phyloP scores from a whole-genome alignment of 2,113 vertebrate species.

The Rhizomys pruinosus region DNA sequence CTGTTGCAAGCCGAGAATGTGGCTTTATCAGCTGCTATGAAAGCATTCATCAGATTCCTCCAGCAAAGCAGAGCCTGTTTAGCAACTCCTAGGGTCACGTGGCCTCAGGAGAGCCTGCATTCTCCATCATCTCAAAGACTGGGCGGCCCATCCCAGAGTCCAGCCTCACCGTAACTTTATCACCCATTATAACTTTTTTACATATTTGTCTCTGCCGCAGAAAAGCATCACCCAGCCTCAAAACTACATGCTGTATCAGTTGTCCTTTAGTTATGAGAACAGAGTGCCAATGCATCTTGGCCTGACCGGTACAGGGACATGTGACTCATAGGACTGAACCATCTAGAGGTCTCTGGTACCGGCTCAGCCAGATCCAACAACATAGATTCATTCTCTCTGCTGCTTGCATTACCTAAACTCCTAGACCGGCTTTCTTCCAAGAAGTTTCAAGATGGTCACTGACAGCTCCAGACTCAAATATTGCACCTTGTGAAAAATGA shows the following conservation, averaged over 20 bases:
- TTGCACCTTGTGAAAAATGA: background rate
- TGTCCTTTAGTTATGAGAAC: background rate
- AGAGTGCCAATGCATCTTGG: background rate
- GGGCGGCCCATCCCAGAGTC: background rate
- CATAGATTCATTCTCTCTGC: background rate
- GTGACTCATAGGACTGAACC: background rate
- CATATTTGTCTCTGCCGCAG: background rate
- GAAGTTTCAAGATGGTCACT: slow-evolving; percentile 9
- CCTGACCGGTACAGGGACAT: slow-evolving; percentile 15
- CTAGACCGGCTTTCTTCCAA: background rate
- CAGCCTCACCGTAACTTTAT: background rate
- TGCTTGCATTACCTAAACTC: background rate
- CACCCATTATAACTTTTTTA: background rate
- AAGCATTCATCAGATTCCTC: slow-evolving; percentile 70
- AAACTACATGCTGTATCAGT: background rate
- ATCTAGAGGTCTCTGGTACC: background rate
- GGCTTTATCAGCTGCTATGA: slow-evolving; percentile 81
- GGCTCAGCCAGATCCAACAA: background rate
- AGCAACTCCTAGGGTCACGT: background rate
- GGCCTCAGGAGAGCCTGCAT: background rate
- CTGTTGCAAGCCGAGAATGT: slow-evolving; percentile 82
- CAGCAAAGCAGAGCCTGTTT: slow-evolving; percentile 75
- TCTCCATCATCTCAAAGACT: background rate
- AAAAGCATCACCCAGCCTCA: background rate
- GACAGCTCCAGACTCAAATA: slow-evolving; percentile 15